Evolutionary conservation across 1,140 invertebrate species (phyloP), one percentile per base, ranked within the genome.

Genomic region (Meloidogyne hapla): DNA sequence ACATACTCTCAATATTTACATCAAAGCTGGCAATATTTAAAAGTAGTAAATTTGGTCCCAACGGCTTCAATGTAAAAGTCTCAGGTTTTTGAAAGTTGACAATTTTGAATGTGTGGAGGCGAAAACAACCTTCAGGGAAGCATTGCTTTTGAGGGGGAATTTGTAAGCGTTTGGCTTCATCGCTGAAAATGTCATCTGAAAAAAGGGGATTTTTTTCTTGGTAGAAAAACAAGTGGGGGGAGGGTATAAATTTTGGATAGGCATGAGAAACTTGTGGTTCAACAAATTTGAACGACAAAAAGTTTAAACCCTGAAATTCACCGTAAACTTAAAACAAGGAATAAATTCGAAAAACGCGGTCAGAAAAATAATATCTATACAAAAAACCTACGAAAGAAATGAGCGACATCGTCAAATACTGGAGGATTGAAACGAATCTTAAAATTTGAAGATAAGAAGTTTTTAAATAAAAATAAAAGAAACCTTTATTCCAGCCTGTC

Each of bases 21-120:
- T 82, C 81, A 72, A 82, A 82, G 9, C 67, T 56, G n/a, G 82
- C 72, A 74, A 82, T 81, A 48, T 81, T 84, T 21, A 82, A 79
- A 23, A 82, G 67, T n/a, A 82, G 33, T 10, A 69, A 28, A 66
- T 81, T 81, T 38, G 80, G 80, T 25, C 33, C 77, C 23, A 83
- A 48, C 33, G 80, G 80, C 6, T 45, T 68, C 45, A 75, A 23
- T 9, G 69, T 71, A 10, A 79, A 63, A 9, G 63, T 68, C n/a
- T 62, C 42, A 2, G 81, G 81, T 21, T 74, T 40, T 75, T 82
- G 73, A 67, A 84, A 82, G 28, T 68, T 65, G 15, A 83, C 69
- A 64, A 82, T 81, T 9, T 64, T 67, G 48, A 82, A 83, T 12
- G 62, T 77, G 56, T 82, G 74, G 12, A 83, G 45, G n/a, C 66